A percentile compares a stretch with the other conserved stretches of the same genome.
Evolutionary conservation across 2,113 vertebrate genomes (phyloP).

Genomic region (Nibea coibor): DNA sequence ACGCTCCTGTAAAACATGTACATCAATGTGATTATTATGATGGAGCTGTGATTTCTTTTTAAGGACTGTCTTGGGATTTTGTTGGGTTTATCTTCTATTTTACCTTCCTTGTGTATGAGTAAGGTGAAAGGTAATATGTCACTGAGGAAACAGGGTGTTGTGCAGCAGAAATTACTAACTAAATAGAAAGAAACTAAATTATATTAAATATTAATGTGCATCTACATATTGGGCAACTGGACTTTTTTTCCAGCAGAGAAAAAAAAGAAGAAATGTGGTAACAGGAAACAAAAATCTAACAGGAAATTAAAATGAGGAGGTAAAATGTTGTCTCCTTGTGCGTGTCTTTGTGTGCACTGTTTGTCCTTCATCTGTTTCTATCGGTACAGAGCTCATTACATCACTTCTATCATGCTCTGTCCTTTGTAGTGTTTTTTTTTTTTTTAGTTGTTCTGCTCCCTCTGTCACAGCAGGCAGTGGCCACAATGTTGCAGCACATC

Average conservation of each 20-base stretch:
- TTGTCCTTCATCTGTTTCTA: constrained; percentile 12
- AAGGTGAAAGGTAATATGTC: background rate
- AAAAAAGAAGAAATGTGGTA: constrained; percentile 20
- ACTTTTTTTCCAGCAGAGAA: background rate
- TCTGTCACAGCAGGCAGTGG: constrained; percentile 44
- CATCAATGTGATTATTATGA: background rate
- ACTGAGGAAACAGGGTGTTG: background rate
- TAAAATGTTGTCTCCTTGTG: constrained; percentile 1
- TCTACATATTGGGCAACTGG: background rate
- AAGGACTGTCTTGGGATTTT: background rate
- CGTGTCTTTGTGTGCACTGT: background rate
- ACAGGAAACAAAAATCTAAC: constrained; percentile 20
- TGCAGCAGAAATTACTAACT: constrained; percentile 7
- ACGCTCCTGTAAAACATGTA: background rate
- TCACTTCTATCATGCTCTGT: constrained; percentile 49
- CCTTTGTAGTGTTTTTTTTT: constrained; percentile 26
- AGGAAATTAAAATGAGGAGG: constrained; percentile 37
- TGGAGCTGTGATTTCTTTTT: background rate
- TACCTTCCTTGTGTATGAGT: background rate
- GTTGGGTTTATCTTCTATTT: background rate
- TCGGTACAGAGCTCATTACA: constrained; percentile 43
- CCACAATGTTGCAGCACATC: constrained; percentile 42
- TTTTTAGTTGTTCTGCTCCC: constrained; percentile 14
- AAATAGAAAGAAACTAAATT: background rate
- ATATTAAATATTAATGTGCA: constrained; percentile 10